Evolutionary conservation across 2,797 vertebrate species (phyloP).

Genomic region (Gephyroberyx darwinii): DNA sequence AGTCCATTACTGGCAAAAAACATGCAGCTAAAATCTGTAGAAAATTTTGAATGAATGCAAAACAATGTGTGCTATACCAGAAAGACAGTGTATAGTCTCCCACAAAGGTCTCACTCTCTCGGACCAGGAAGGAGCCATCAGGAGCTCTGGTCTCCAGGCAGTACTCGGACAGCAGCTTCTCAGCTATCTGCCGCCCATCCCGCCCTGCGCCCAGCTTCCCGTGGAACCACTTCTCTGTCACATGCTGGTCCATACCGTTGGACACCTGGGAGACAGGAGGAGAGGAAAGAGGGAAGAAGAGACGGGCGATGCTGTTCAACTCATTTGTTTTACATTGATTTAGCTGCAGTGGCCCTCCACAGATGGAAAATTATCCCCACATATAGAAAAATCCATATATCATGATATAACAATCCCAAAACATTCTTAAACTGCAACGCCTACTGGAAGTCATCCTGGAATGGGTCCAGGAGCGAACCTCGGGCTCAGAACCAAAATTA

Average conservation of each 20-base stretch:
- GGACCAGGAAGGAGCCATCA: slow-evolving; percentile 95
- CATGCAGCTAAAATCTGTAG: not conserved
- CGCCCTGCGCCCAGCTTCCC: slow-evolving; percentile 95
- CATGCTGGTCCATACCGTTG: slow-evolving; percentile 93
- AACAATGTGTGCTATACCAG: slow-evolving; percentile 81
- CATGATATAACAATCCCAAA: not conserved
- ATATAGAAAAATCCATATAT: too few species aligned
- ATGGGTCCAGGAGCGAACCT: not conserved
- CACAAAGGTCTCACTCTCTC: slow-evolving; percentile 98
- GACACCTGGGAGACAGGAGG: slow-evolving; percentile 78
- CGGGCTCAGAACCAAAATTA: not conserved
- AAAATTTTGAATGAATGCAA: not conserved
- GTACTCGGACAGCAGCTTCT: slow-evolving; percentile 93
- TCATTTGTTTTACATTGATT: not conserved
- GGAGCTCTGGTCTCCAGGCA: slow-evolving; percentile 95
- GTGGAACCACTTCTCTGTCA: slow-evolving; percentile 97
- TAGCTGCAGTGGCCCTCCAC: not conserved
- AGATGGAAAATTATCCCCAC: too few species aligned
- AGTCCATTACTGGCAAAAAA: not conserved
- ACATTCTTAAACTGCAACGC: too few species aligned
- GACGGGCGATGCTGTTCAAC: not conserved
- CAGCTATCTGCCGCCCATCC: slow-evolving; percentile 94
- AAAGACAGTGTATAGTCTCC: slow-evolving; percentile 99
- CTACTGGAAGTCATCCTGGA: not conserved
- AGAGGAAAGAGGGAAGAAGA: not conserved